Conservation (phyloP, 1,140 invertebrate species). For the Drosophila persimilis region DNA sequence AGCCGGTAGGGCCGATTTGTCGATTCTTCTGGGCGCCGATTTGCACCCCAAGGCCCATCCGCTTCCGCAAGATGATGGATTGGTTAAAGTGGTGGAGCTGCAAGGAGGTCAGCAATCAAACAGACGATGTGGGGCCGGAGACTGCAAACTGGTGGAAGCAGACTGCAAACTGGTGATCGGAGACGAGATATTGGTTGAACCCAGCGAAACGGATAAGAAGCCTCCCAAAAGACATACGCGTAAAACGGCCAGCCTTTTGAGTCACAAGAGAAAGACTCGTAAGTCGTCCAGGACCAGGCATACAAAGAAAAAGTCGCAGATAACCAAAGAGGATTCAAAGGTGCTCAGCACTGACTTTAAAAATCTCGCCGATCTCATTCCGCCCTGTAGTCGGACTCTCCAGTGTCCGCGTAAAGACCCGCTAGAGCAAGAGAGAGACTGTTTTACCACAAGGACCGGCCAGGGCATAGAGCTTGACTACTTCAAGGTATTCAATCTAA, state of each 20-base stretch:
- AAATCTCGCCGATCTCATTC: conserved; percentile 18
- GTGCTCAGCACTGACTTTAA: neutral
- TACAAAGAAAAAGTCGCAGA: neutral
- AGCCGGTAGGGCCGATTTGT: neutral
- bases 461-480: conserved; percentile 33
- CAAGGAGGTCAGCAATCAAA: neutral
- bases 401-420: neutral
- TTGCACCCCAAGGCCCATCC: neutral
- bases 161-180: neutral
- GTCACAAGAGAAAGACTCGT: too few relatives aligned
- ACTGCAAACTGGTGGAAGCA: neutral
- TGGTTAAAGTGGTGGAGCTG: conserved; percentile 14
- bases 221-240: too few relatives aligned
- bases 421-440: neutral
- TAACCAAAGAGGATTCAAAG: too few relatives aligned
- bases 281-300: neutral
- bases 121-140: neutral
- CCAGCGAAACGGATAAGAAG: neutral
- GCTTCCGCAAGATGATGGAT: neutral
- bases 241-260: too few relatives aligned
- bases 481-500: conserved; percentile 33
- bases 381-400: conserved; percentile 13
- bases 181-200: too few relatives aligned
- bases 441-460: neutral
- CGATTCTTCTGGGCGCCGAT: neutral